Percentiles rank a stretch among this genome's conserved stretches.
These are phyloP conservation scores for Hippocampus zosterae DNA, from an alignment of 2,113 vertebrate species.

Conservation along the genomic window DNA sequence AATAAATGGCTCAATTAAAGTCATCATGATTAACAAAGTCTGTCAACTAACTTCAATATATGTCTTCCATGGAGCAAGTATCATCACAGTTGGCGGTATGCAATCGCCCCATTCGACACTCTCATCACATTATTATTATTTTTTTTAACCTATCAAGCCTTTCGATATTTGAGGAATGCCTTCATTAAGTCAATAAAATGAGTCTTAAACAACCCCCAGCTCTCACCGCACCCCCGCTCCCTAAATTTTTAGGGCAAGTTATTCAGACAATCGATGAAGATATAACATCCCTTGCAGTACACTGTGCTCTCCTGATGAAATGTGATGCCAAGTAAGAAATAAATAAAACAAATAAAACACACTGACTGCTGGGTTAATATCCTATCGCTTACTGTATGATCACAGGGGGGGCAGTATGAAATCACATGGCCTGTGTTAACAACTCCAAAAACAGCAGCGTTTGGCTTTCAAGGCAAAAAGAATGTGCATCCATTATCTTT, in stretches of 20 bases:
- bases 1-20: constrained; percentile 33
- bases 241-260: constrained; percentile 18
- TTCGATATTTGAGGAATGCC: constrained; percentile 44
- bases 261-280: too few relatives aligned
- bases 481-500: constrained; percentile 29
- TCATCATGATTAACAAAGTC: constrained; percentile 45
- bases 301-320: neutral
- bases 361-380: neutral
- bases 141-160: constrained; percentile 35
- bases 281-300: neutral
- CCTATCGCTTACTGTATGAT: constrained; percentile 12
- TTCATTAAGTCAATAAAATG: constrained; percentile 35
- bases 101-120: constrained; percentile 46
- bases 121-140: constrained; percentile 55
- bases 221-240: too few relatives aligned
- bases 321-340: neutral
- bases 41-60: constrained; percentile 23
- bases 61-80: constrained; percentile 51
- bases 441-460: constrained; percentile 4
- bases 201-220: neutral
- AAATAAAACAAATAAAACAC: neutral
- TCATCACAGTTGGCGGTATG: constrained; percentile 51
- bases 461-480: constrained; percentile 14
- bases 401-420: constrained; percentile 73
- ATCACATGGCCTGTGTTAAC: constrained; percentile 45